These are phyloP conservation scores for Spilarctia lutea DNA, from an alignment of 2,888 invertebrate species.

Conservation along the genomic window DNA sequence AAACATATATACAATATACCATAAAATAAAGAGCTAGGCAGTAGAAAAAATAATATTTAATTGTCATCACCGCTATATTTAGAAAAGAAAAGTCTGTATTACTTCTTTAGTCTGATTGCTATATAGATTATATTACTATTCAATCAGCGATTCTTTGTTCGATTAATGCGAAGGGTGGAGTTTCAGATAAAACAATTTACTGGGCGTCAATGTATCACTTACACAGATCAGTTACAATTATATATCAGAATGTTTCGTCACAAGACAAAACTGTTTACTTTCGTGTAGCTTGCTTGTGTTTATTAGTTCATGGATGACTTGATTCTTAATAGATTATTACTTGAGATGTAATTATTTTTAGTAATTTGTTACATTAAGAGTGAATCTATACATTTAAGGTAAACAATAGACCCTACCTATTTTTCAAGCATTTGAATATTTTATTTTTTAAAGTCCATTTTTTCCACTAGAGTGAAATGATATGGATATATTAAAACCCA, in stretches of 20 bases:
- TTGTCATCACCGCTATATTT: neutral
- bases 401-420: too few relatives aligned
- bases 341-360: neutral
- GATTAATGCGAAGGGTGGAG: constrained; percentile 61
- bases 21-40: neutral
- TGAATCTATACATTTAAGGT: neutral
- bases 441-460: neutral
- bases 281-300: constrained; percentile 14
- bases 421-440: too few relatives aligned
- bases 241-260: constrained; percentile 69
- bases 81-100: constrained; percentile 4
- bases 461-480: neutral
- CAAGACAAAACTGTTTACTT: constrained; percentile 64
- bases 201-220: constrained; percentile 63
- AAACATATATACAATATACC: neutral
- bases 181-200: constrained; percentile 68
- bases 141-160: constrained; percentile 74
- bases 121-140: constrained; percentile 72
- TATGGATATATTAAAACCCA: neutral
- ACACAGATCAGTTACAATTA: constrained; percentile 62
- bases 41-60: too few relatives aligned
- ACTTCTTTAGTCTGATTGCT: constrained; percentile 60
- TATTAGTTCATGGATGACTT: neutral
- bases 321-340: neutral
- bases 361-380: neutral